phyloP scores from a whole-genome alignment of 1,140 invertebrate species.

The Bombus superbus region DNA sequence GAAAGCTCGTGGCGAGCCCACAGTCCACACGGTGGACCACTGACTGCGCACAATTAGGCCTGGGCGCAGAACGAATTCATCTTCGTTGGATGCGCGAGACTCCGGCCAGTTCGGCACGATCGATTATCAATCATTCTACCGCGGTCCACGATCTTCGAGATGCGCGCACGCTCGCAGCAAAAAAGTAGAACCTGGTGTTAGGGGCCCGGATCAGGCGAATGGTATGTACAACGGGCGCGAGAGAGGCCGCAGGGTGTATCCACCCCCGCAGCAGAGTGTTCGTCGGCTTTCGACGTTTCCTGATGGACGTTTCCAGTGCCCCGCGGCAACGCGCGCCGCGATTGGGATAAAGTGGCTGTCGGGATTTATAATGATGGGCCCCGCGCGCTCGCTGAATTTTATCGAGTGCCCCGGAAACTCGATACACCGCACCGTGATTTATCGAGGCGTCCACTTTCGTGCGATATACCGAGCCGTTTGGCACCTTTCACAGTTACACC shows the following conservation, averaged over 20 bases:
- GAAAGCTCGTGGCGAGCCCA: slow-evolving; percentile 52
- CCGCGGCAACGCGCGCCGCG: slow-evolving; percentile 46
- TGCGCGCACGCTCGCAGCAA: slow-evolving; percentile 18
- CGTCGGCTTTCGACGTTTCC: slow-evolving; percentile 60
- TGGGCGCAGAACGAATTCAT: slow-evolving; percentile 76
- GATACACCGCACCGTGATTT: slow-evolving; percentile 55
- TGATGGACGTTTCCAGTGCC: slow-evolving; percentile 70
- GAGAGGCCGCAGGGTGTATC: slow-evolving; percentile 56
- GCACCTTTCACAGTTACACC: not conserved
- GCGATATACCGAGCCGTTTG: not conserved
- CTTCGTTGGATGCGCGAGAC: slow-evolving; percentile 72
- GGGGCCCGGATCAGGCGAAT: not conserved
- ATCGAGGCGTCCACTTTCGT: slow-evolving; percentile 29
- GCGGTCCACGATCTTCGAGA: slow-evolving; percentile 33
- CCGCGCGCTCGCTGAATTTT: slow-evolving; percentile 46
- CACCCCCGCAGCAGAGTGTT: slow-evolving; percentile 60
- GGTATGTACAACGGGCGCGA: not conserved
- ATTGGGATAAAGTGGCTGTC: slow-evolving; percentile 69
- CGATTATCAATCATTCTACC: slow-evolving; percentile 76
- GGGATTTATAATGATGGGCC: slow-evolving; percentile 59
- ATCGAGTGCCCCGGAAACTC: slow-evolving; percentile 56
- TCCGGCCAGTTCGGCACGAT: slow-evolving; percentile 68
- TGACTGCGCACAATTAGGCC: slow-evolving; percentile 78
- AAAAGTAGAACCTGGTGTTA: slow-evolving; percentile 43
- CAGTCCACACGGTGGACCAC: slow-evolving; percentile 66